Conservation (phyloP, 2,888 invertebrate genomes). For the Synergus japonicus region DNA sequence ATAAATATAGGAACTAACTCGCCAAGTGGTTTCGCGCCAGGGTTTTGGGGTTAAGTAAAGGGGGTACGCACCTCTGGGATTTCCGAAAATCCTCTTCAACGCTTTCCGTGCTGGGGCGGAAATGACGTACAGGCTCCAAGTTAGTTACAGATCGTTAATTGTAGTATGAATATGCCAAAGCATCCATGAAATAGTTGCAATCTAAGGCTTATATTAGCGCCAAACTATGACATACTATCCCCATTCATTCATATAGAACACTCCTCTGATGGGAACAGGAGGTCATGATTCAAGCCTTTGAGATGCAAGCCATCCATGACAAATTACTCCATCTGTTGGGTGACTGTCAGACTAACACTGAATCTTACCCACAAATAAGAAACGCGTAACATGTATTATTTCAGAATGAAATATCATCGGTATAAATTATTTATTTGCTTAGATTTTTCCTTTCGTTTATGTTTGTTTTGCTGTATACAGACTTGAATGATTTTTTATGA, state of each 20-base stretch:
- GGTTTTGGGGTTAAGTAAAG: constrained; percentile 43
- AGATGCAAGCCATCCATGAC: constrained; percentile 19
- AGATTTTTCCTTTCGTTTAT: background rate
- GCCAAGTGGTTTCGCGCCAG: constrained; percentile 52
- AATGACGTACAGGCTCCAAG: constrained; percentile 48
- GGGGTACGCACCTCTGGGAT: constrained; percentile 51
- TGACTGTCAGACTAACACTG: background rate
- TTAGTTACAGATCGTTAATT: constrained; percentile 71
- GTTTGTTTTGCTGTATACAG: background rate
- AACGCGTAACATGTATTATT: background rate
- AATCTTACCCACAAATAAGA: background rate
- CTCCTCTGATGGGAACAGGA: constrained; percentile 9
- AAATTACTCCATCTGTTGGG: constrained; percentile 29
- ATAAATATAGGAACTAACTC: constrained; percentile 68
- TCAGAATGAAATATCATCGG: no score
- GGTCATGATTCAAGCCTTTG: constrained; percentile 10
- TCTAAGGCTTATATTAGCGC: constrained; percentile 48
- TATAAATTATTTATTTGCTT: background rate
- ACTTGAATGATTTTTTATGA: background rate
- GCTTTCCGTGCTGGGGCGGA: constrained; percentile 51
- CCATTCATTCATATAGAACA: constrained; percentile 20
- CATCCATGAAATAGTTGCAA: constrained; percentile 47
- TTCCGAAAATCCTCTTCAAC: constrained; percentile 57
- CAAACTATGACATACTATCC: constrained; percentile 15
- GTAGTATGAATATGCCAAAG: constrained; percentile 68